A percentile compares a stretch with the other conserved stretches of the same genome.
These are phyloP conservation scores for Myodes glareolus DNA, from an alignment of 2,113 vertebrate genomes.

Conservation along the genomic window DNA sequence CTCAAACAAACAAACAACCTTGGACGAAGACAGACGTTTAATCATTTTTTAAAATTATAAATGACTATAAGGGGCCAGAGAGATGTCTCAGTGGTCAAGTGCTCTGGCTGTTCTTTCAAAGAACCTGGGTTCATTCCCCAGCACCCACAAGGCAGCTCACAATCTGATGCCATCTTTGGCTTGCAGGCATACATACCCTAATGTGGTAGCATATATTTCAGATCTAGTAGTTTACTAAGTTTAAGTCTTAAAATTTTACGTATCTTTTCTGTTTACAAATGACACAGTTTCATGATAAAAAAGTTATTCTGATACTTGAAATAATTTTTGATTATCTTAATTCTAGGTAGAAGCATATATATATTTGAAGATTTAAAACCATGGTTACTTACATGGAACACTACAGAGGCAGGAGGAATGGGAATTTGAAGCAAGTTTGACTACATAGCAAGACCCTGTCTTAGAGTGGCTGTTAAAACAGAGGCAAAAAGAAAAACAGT, in stretches of 20 bases:
- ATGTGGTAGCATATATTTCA: not conserved
- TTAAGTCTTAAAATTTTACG: slow-evolving; percentile 34
- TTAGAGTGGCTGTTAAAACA: not conserved
- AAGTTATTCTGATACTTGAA: slow-evolving; percentile 19
- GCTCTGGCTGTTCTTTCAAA: no score
- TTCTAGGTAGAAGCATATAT: not conserved
- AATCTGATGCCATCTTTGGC: no score
- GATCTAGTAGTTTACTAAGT: not conserved
- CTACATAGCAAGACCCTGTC: not conserved
- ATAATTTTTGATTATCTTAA: not conserved
- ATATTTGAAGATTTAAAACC: not conserved
- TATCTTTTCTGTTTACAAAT: slow-evolving; percentile 36
- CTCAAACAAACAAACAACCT: not conserved
- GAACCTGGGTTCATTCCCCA: no score
- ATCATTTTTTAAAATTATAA: not conserved
- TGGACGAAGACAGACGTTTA: not conserved
- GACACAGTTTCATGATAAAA: not conserved
- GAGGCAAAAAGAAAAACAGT: not conserved
- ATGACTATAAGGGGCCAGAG: not conserved
- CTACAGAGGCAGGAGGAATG: not conserved
- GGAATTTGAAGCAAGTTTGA: not conserved
- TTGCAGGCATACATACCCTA: no score
- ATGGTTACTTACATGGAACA: not conserved
- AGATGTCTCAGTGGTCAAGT: no score
- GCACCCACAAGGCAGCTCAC: no score